Percentiles rank a stretch among this genome's conserved stretches.
These are phyloP conservation scores for Calliphora vicina DNA, from an alignment of 1,140 invertebrate genomes.

Conservation along the genomic window DNA sequence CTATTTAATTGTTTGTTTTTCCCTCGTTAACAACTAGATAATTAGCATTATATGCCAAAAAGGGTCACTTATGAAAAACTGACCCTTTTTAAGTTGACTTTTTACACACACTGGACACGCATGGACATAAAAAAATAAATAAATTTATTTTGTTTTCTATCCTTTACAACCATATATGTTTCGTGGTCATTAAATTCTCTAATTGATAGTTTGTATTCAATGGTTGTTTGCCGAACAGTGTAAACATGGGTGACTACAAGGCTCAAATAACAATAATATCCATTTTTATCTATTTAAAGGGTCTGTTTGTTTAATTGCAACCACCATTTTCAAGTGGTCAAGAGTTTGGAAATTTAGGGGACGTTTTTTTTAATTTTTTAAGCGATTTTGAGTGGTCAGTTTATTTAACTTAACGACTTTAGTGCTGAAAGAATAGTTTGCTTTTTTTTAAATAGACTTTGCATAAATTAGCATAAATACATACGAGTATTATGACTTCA, in stretches of 20 bases:
- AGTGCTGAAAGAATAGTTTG: no score
- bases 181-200: not conserved
- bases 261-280: not conserved
- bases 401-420: not conserved
- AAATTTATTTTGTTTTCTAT: no score
- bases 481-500: not conserved
- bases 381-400: not conserved
- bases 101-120: no score
- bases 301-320: not conserved
- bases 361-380: not conserved
- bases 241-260: not conserved
- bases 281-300: not conserved
- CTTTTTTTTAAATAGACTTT: no score
- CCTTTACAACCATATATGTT: no score
- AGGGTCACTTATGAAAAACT: not conserved
- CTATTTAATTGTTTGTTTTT: not conserved
- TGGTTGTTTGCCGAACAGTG: not conserved
- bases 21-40: not conserved
- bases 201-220: not conserved
- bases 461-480: not conserved
- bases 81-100: not conserved
- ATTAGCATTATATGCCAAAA: not conserved
- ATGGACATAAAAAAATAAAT: no score
- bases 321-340: not conserved
- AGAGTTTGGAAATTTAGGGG: not conserved